Conservation (phyloP, 1,140 invertebrate genomes). For the Halesus radiatus region DNA sequence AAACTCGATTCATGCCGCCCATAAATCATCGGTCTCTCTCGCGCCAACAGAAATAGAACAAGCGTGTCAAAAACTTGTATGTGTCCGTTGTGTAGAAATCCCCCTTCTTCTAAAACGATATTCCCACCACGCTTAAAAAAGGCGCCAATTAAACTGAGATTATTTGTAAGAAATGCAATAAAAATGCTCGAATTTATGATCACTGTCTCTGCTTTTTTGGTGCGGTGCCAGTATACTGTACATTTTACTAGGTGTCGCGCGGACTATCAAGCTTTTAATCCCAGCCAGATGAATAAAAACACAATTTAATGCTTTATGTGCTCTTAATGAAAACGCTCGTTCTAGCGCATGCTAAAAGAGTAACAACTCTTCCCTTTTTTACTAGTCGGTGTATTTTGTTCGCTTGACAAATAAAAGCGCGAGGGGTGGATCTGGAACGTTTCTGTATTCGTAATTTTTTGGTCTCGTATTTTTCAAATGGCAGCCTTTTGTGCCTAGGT, state of each 20-base stretch:
- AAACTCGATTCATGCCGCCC: conserved; percentile 14
- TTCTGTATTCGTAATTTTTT: conserved; percentile 23
- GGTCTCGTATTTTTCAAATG: conserved; percentile 27
- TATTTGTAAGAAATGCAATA: neutral
- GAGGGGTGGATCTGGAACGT: neutral
- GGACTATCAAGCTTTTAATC: conserved; percentile 23
- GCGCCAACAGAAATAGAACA: conserved; percentile 43
- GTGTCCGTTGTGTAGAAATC: conserved; percentile 34
- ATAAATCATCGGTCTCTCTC: conserved; percentile 39
- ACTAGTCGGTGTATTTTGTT: conserved; percentile 4
- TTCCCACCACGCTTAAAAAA: neutral
- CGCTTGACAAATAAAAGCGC: neutral
- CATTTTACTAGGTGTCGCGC: neutral
- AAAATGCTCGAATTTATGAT: neutral
- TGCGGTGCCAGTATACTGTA: conserved; percentile 8
- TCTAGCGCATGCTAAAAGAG: neutral
- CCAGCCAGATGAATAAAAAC: conserved; percentile 3
- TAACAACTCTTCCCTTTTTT: neutral
- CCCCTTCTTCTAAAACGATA: conserved; percentile 23
- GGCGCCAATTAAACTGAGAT: neutral
- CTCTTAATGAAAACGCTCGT: conserved; percentile 22
- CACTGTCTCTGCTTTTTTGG: neutral
- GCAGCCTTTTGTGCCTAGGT: conserved; percentile 23
- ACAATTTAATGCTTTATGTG: conserved; percentile 22
- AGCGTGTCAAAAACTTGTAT: conserved; percentile 47